Evolutionary conservation across 2,888 invertebrate species (phyloP).

Genomic region (Mythimna vitellina): DNA sequence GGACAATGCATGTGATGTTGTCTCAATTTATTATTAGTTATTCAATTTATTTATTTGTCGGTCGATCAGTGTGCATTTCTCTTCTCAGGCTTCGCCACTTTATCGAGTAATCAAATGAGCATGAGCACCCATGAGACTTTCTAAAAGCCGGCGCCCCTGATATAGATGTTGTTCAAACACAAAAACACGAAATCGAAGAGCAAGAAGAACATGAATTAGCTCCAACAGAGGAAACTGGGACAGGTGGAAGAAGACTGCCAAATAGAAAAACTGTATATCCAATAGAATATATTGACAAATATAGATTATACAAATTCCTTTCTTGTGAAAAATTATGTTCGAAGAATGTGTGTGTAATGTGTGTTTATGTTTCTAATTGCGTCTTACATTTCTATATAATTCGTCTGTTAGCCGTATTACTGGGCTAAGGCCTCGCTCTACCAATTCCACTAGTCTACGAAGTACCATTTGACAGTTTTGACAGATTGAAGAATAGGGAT

Average conservation of each 20-base stretch:
- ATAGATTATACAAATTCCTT: background rate
- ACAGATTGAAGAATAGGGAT: no score
- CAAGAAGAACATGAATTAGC: background rate
- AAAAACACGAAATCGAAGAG: background rate
- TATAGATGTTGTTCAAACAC: background rate
- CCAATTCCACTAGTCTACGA: background rate
- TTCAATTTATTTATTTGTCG: no score
- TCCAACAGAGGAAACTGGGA: background rate
- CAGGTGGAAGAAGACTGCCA: background rate
- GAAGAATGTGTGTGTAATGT: background rate
- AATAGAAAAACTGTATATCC: background rate
- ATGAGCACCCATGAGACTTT: no score
- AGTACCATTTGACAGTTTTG: no score
- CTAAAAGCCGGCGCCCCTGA: no score
- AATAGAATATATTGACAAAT: background rate
- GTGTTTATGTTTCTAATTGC: background rate
- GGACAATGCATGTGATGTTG: no score
- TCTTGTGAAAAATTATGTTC: background rate
- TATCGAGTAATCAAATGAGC: no score
- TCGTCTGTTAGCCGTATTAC: background rate
- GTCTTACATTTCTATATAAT: background rate
- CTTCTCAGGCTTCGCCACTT: no score
- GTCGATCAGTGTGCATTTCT: no score
- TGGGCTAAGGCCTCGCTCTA: background rate
- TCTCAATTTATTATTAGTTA: no score